Percentiles rank a stretch among this genome's conserved stretches.
Evolutionary conservation across 2,888 invertebrate genomes (phyloP).

Genomic region (Acrocera orbiculus): DNA sequence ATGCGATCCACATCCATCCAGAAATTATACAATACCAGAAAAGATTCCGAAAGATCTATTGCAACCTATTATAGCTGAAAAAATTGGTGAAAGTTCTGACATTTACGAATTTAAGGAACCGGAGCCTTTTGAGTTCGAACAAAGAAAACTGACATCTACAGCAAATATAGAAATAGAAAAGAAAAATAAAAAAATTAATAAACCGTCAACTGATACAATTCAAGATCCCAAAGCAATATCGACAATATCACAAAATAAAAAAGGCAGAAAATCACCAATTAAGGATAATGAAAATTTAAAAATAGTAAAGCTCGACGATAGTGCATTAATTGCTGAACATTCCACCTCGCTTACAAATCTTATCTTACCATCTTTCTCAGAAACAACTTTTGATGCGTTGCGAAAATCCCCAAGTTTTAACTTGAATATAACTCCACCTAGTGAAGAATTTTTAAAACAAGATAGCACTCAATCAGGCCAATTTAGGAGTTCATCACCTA

Average conservation of each 20-base stretch:
- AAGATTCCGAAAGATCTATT: background rate
- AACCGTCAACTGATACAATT: background rate
- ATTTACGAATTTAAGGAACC: slow-evolving; percentile 81
- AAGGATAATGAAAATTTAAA: slow-evolving; percentile 7
- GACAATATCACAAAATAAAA: slow-evolving; percentile 6
- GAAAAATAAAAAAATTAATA: slow-evolving; percentile 9
- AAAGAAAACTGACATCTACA: slow-evolving; percentile 30
- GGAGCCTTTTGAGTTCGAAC: slow-evolving; percentile 71
- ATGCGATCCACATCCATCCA: slow-evolving; percentile 2
- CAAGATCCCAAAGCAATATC: slow-evolving; percentile 2
- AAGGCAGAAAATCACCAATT: slow-evolving; percentile 9
- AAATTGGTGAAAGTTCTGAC: slow-evolving; percentile 30
- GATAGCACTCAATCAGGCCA: background rate
- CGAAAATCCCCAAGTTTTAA: slow-evolving; percentile 30
- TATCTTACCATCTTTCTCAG: slow-evolving; percentile 19
- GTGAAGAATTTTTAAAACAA: slow-evolving; percentile 19
- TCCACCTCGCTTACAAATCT: background rate
- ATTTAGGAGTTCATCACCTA: background rate
- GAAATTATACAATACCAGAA: slow-evolving; percentile 5
- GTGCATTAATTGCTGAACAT: slow-evolving; percentile 5
- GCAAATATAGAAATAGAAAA: slow-evolving; percentile 11
- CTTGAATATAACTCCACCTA: slow-evolving; percentile 24
- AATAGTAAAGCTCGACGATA: background rate
- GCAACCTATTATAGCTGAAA: background rate
- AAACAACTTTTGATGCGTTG: slow-evolving; percentile 33